Evolutionary conservation across 2,797 vertebrate species (phyloP).

Genomic region (Dicrostonyx torquatus): DNA sequence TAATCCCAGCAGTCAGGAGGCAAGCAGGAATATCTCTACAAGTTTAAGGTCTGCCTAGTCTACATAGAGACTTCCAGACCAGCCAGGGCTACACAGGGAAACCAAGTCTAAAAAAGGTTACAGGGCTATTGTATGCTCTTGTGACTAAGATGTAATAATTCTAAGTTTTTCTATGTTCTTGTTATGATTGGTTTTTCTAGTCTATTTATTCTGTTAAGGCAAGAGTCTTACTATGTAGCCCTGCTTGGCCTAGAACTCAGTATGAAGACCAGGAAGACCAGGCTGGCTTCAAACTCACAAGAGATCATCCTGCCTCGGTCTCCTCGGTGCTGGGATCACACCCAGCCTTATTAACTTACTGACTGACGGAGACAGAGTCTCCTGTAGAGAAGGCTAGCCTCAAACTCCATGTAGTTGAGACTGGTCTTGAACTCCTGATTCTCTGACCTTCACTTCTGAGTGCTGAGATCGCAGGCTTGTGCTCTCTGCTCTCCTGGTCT

Average conservation of each 20-base stretch:
- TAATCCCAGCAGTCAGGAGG: neutral
- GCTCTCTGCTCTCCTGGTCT: neutral
- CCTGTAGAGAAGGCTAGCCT: neutral
- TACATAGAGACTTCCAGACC: neutral
- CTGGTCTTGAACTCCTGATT: neutral
- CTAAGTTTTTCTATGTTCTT: neutral
- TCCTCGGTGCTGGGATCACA: neutral
- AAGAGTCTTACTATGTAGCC: neutral
- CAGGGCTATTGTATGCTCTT: neutral
- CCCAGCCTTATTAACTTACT: neutral
- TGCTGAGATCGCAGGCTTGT: neutral
- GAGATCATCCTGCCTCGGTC: neutral
- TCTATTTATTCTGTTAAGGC: neutral
- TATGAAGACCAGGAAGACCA: neutral
- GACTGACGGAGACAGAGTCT: neutral
- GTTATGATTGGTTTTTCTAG: neutral
- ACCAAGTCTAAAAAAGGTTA: neutral
- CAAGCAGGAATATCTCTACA: neutral
- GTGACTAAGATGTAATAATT: neutral
- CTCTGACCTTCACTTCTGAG: neutral
- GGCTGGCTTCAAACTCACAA: neutral
- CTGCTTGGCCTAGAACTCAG: neutral
- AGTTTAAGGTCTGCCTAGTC: neutral
- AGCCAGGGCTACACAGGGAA: neutral
- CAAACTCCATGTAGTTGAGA: neutral